Conservation (phyloP, 2,797 vertebrate species). For the Enteromius argenteus region DNA sequence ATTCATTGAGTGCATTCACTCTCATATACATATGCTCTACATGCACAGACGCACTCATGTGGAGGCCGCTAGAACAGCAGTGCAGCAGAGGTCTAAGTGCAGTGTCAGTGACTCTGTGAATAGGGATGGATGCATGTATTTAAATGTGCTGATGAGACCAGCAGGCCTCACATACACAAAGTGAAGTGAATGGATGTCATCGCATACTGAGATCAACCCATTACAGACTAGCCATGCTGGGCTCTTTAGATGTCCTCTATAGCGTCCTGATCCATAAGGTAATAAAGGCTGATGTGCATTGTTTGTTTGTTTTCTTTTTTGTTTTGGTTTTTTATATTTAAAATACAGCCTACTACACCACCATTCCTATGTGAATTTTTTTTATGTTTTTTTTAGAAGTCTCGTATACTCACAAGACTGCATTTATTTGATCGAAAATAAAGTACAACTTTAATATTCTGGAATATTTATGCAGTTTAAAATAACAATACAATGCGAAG, state of each 20-base stretch:
- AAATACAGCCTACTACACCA: too few species aligned
- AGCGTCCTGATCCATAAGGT: conserved; percentile 80
- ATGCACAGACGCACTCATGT: conserved; percentile 28
- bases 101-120: conserved; percentile 72
- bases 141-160: conserved; percentile 63
- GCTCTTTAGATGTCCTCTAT: conserved; percentile 82
- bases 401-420: not conserved
- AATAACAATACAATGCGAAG: not conserved
- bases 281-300: conserved; percentile 38
- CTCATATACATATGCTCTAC: not conserved
- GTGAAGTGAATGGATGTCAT: conserved; percentile 26
- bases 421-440: not conserved
- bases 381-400: not conserved
- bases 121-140: conserved; percentile 70
- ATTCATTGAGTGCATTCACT: conserved; percentile 25
- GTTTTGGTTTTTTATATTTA: too few species aligned
- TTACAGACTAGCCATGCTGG: conserved; percentile 71
- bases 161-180: conserved; percentile 44
- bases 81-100: conserved; percentile 60
- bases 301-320: not conserved
- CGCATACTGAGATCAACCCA: conserved; percentile 41
- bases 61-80: conserved; percentile 77
- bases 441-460: not conserved
- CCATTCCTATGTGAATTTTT: too few species aligned
- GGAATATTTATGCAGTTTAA: not conserved